Evolutionary conservation across 2,113 vertebrate species (phyloP).

Genomic region (Anguilla rostrata): DNA sequence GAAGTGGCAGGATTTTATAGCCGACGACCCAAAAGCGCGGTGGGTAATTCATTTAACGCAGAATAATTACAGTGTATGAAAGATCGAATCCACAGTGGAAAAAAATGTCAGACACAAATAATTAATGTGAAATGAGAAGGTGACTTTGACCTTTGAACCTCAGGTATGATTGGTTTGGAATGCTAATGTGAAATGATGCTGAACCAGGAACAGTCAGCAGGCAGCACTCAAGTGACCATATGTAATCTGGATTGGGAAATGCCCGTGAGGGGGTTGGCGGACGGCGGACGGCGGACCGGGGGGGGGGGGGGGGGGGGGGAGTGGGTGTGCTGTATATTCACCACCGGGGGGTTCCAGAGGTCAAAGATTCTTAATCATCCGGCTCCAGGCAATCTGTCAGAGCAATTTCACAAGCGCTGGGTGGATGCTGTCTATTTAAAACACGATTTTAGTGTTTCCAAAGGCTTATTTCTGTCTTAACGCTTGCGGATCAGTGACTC

Average conservation of each 20-base stretch:
- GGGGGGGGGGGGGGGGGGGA: not conserved
- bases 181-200: not conserved
- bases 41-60: not conserved
- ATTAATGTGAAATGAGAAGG: not conserved
- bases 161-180: not conserved
- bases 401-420: not conserved
- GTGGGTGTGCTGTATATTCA: not conserved
- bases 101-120: conserved; percentile 7
- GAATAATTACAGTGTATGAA: not conserved
- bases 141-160: not conserved
- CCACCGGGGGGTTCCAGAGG: not conserved
- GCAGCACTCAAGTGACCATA: not conserved
- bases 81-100: not conserved
- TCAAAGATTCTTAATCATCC: not conserved
- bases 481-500: not conserved
- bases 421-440: not conserved
- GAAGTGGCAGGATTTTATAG: not conserved
- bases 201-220: not conserved
- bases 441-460: not conserved
- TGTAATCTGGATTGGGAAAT: not conserved
- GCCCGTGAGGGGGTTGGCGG: not conserved
- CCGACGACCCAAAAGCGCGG: not conserved
- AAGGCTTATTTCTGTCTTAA: not conserved
- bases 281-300: too few relatives aligned
- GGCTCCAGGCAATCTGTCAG: not conserved